Evolutionary conservation across 2,113 vertebrate genomes (phyloP), one percentile per base, ranked within the genome.

Genomic region (Thalassoma bifasciatum): DNA sequence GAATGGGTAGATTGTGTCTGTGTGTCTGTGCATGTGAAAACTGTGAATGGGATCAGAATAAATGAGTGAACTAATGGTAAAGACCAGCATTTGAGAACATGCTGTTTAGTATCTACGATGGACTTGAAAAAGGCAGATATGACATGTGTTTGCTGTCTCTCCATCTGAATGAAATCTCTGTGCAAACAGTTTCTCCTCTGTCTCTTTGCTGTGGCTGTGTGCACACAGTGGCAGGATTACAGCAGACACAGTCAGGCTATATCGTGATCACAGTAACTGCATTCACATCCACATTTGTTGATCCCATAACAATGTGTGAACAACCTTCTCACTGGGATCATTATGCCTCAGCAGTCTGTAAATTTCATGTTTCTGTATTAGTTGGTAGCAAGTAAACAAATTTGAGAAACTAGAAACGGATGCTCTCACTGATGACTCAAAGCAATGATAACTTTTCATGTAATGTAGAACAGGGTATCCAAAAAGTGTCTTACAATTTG

Each of bases 161-260:
- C n/a, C 24, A 38, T 63, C 61, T 58, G 36, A 30, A 23, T 61
- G 10, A 37, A 49, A 75, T 75, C 50, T 63, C 3, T 50, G n/a
- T 37, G 12, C 14, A 36, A 58, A 64, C 23, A 9, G 49, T 36
- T 53, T 3, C 58, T 22, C n/a, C 17, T 58, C 53, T 24, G 0
- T 52, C 9, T 58, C 22, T 69, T 17, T 36, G 40, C 49, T 36
- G 14, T 24, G n/a, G 42, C 59, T 36, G 30, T 11, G 10, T n/a
- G 36, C 19, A 79, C n/a, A 16, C 24, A 19, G 23, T 57, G 44
- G 22, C 19, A 58, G 37, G 44, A 62, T 49, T 60, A 51, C 44
- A 9, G 16, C 61, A 56, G 9, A 23, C 23, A 21, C 37, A 53
- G 37, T 65, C 23, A 49, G 16, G 11, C 34, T 60, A 5, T 12